A percentile compares a stretch with the other conserved stretches of the same genome.
Conservation (phyloP, 2,888 invertebrate species). For the Campoletis raptor region DNA sequence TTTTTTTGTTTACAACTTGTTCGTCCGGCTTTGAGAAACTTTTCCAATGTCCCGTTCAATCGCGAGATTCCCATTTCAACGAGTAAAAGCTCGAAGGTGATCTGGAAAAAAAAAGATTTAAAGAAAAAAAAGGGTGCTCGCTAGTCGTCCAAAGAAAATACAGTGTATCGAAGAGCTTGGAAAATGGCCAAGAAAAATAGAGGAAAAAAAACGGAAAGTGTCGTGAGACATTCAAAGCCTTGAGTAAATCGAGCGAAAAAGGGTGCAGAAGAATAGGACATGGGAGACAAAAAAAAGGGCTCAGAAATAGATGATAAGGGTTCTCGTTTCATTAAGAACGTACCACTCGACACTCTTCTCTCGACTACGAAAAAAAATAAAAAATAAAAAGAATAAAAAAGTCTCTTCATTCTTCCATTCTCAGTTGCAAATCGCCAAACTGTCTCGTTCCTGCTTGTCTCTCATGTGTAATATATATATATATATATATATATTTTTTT, state of each 20-base stretch:
- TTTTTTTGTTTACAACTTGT: background rate
- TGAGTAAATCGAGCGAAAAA: background rate
- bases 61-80: background rate
- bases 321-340: conserved; percentile 6
- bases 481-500: too few species aligned
- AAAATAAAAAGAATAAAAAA: background rate
- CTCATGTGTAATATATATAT: background rate
- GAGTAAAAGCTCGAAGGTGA: background rate
- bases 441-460: background rate
- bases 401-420: background rate
- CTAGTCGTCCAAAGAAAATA: background rate
- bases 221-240: background rate
- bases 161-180: conserved; percentile 2
- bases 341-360: conserved; percentile 24
- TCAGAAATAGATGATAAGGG: conserved; percentile 5
- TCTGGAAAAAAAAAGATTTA: background rate
- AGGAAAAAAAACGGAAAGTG: background rate
- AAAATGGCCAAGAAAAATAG: background rate
- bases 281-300: conserved; percentile 4
- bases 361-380: background rate
- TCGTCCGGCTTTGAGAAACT: background rate
- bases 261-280: background rate
- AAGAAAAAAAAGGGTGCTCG: background rate
- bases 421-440: background rate
- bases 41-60: background rate